Percentiles rank a stretch among this genome's conserved stretches.
Evolutionary conservation across 1,140 invertebrate genomes (phyloP).

Genomic region (Amphibalanus amphitrite): DNA sequence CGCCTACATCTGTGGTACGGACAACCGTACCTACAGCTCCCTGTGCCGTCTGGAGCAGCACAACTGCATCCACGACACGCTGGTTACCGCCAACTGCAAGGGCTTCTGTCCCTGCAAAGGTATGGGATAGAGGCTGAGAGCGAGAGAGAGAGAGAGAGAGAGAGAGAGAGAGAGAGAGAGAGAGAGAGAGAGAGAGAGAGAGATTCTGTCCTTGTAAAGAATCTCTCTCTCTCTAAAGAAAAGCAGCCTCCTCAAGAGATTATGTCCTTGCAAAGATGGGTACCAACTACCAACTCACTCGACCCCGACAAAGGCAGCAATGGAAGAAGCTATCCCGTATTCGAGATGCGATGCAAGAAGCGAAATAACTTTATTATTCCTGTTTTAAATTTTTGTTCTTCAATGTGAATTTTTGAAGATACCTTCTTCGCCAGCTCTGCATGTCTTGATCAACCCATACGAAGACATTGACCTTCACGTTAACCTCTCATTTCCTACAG

Average conservation of each 20-base stretch:
- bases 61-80: conserved; percentile 68
- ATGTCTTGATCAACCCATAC: neutral
- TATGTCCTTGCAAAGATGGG: too few relatives aligned
- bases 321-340: too few relatives aligned
- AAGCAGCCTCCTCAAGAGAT: too few relatives aligned
- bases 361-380: neutral
- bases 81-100: conserved; percentile 57
- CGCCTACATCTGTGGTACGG: conserved; percentile 49
- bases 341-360: neutral
- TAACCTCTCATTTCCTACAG: too few relatives aligned
- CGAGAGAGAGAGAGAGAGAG: too few relatives aligned
- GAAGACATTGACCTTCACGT: too few relatives aligned
- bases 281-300: too few relatives aligned
- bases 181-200: neutral
- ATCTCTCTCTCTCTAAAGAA: neutral
- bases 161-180: neutral
- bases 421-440: neutral
- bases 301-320: too few relatives aligned
- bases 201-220: neutral
- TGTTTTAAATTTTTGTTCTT: neutral
- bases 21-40: conserved; percentile 51
- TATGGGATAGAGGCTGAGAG: too few relatives aligned
- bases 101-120: conserved; percentile 32
- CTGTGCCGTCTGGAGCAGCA: neutral
- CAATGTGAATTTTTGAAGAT: neutral